Base-by-base conservation (phyloP, 2,888 invertebrate species). In the Chirona hameri region DNA sequence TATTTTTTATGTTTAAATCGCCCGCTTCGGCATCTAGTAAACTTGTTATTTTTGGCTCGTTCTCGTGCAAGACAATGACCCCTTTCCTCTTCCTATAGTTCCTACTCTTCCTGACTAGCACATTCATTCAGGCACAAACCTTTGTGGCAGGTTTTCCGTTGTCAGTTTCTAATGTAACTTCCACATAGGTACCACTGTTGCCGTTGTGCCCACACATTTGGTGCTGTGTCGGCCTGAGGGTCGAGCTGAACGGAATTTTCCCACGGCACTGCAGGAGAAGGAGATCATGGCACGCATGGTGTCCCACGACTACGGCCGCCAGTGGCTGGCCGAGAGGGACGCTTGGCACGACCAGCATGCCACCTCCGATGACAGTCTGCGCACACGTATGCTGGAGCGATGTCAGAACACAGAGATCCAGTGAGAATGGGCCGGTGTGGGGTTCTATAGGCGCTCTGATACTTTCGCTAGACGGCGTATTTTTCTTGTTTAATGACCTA, bases 311-410 rank as follows among this genome's bases (percentile, higher is more conserved):
- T 76, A 76, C 24, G 76, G 76, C 21, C 76, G 76, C 46, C 76
- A 76, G 24, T 76, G 76, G 76, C 76, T 76, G 76, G 76, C 76
- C 21, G 76, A 76, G 46, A 39, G 76, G 39, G 76, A 76, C 39
- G 76, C 76, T 24, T 76, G 76, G 76, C 9, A 10, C 39, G 24
- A 12, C 0, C 76, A 10, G 76, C 76, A 76, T 39, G 39, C 76
- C 76, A 76, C 76, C 21, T 76, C 76, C 24, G 76, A 76, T 39
- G 76, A 76, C 46, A 39, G 39, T 39, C 76, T 76, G 76, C 76
- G 76, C 39, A 39, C 39, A 0, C 39, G 76, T 24, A 76, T 76
- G 76, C 39, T 76, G 76, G 39, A 39, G 10, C 39, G 76, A 1
- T 76, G 76, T 21, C 76, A 31, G 18, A 10, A 46, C 4, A 76